Evolutionary conservation across 2,113 vertebrate genomes (phyloP).

Genomic region (Capricornis sumatraensis): DNA sequence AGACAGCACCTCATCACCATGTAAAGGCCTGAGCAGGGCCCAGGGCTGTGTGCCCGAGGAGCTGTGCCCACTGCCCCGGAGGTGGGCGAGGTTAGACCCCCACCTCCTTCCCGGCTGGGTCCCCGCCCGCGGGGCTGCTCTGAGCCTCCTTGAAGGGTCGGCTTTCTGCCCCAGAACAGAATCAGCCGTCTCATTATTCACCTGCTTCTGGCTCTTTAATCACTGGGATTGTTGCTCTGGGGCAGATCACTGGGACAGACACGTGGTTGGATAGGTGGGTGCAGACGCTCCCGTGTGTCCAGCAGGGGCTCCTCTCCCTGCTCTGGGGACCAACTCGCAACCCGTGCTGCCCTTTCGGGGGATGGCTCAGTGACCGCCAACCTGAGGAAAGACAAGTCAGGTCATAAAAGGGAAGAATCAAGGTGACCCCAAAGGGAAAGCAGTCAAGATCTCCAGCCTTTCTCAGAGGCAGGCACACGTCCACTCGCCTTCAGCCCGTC

Average conservation of each 20-base stretch:
- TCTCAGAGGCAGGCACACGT: not conserved
- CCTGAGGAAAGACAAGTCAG: not conserved
- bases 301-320: not conserved
- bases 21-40: not conserved
- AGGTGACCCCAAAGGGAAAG: not conserved
- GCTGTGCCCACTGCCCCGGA: not conserved
- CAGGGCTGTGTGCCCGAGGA: not conserved
- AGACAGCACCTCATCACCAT: not conserved
- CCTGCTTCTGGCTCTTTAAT: not conserved
- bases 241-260: not conserved
- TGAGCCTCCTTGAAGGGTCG: accelerated
- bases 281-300: not conserved
- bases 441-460: no score
- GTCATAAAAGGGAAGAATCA: not conserved
- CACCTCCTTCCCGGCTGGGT: no score
- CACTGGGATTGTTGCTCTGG: accelerated
- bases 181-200: accelerated
- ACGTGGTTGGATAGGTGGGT: not conserved
- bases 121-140: accelerated
- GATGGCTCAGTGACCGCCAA: not conserved
- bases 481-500: not conserved
- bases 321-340: not conserved
- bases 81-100: accelerated
- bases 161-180: not conserved
- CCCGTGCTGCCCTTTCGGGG: not conserved